Evolutionary conservation across 2,797 vertebrate genomes (phyloP).

Genomic region (Thunnus albacares): DNA sequence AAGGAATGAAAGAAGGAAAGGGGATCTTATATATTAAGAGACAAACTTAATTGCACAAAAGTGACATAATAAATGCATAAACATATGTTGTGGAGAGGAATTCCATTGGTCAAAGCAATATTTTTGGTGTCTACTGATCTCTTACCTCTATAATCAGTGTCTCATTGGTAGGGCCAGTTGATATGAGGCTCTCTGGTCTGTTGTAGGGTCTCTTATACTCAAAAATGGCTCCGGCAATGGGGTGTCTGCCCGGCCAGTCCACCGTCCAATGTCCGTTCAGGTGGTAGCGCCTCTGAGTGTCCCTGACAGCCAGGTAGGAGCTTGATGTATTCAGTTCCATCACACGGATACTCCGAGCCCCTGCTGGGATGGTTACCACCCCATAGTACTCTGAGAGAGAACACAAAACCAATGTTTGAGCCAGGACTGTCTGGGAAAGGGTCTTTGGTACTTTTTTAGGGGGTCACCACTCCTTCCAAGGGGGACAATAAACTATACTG

Average conservation of each 20-base stretch:
- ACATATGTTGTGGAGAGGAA: neutral
- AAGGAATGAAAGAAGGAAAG: neutral
- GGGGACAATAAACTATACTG: no score
- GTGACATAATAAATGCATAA: neutral
- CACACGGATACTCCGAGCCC: slow-evolving; percentile 89
- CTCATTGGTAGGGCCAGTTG: slow-evolving; percentile 91
- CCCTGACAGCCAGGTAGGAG: slow-evolving; percentile 90
- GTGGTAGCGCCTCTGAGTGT: slow-evolving; percentile 86
- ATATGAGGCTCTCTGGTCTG: slow-evolving; percentile 88
- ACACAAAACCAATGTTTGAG: neutral
- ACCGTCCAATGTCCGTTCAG: slow-evolving; percentile 92
- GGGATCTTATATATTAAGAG: neutral
- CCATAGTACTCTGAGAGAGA: slow-evolving; percentile 87
- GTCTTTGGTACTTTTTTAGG: no score
- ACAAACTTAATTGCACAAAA: neutral
- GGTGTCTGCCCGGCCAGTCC: slow-evolving; percentile 91
- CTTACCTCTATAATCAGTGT: slow-evolving; percentile 90
- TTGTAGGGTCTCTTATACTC: slow-evolving; percentile 90
- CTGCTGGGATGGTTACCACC: slow-evolving; percentile 88
- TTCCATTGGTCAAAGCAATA: neutral
- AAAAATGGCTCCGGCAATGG: slow-evolving; percentile 89
- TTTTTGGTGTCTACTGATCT: neutral
- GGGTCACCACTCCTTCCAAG: no score
- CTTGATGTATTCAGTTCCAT: slow-evolving; percentile 89
- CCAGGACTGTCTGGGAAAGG: neutral